Percentiles rank a stretch among this genome's conserved stretches.
Evolutionary conservation across 2,113 vertebrate species (phyloP).

Genomic region (Malurus melanocephalus): DNA sequence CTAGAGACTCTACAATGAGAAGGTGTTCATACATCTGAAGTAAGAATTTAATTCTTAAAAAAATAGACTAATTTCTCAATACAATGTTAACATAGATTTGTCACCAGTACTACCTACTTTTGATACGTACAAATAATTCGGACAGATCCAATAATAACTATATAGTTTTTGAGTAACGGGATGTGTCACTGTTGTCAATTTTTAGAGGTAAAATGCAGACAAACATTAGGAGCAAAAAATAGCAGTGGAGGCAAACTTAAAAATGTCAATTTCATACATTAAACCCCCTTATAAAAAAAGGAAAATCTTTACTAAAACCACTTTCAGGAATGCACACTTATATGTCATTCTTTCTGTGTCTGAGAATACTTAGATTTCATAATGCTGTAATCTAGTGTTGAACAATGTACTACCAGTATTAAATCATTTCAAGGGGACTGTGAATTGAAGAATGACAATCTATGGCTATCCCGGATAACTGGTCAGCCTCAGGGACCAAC

Average conservation of each 20-base stretch:
- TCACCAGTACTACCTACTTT: background rate
- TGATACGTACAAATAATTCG: background rate
- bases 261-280: background rate
- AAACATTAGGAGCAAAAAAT: background rate
- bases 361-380: background rate
- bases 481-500: background rate
- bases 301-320: background rate
- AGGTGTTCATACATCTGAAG: background rate
- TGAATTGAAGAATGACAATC: background rate
- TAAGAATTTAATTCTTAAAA: background rate
- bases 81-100: background rate
- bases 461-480: fast-evolving
- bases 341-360: background rate
- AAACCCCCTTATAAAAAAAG: background rate
- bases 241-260: background rate
- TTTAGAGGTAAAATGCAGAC: background rate
- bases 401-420: background rate
- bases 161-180: background rate
- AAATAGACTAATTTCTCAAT: background rate
- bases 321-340: background rate
- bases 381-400: background rate
- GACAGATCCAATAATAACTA: background rate
- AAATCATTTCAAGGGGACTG: background rate
- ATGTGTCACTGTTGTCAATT: background rate
- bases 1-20: background rate